A percentile compares a stretch with the other conserved stretches of the same genome.
These are phyloP conservation scores for Bucorvus abyssinicus DNA, from an alignment of 2,797 vertebrate species.

Conservation along the genomic window DNA sequence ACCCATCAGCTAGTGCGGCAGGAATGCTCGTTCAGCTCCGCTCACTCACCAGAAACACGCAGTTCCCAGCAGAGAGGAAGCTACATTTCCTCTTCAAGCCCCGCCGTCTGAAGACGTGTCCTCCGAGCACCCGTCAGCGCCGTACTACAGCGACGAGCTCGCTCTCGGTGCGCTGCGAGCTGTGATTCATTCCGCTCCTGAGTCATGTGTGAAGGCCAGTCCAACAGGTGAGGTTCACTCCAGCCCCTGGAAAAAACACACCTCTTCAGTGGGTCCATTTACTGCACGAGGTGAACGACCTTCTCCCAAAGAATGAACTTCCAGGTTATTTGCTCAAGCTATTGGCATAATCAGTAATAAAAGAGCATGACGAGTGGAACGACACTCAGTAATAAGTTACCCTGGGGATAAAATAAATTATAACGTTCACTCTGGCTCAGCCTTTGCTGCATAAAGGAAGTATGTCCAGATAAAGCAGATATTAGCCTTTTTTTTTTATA, in stretches of 20 bases:
- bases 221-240: slow-evolving; percentile 22
- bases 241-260: slow-evolving; percentile 34
- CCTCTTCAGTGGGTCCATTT: slow-evolving; percentile 23
- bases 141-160: rapidly evolving
- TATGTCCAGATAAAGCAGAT: not conserved
- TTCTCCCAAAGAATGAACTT: slow-evolving; percentile 34
- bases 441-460: not conserved
- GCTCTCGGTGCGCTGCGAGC: rapidly evolving
- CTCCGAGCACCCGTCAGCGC: not conserved
- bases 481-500: not conserved
- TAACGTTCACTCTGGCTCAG: not conserved
- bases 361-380: not conserved
- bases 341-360: not conserved
- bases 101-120: not conserved
- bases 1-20: not conserved
- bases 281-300: slow-evolving; percentile 57
- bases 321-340: slow-evolving; percentile 35
- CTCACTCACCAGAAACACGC: slow-evolving; percentile 43
- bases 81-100: slow-evolving; percentile 11
- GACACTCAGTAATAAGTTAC: not conserved
- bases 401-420: not conserved
- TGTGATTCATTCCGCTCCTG: slow-evolving; percentile 37
- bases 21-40: not conserved
- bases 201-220: slow-evolving; percentile 10
- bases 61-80: slow-evolving; percentile 8